phyloP scores from a whole-genome alignment of 2,797 vertebrate species.

The Varecia variegata region DNA sequence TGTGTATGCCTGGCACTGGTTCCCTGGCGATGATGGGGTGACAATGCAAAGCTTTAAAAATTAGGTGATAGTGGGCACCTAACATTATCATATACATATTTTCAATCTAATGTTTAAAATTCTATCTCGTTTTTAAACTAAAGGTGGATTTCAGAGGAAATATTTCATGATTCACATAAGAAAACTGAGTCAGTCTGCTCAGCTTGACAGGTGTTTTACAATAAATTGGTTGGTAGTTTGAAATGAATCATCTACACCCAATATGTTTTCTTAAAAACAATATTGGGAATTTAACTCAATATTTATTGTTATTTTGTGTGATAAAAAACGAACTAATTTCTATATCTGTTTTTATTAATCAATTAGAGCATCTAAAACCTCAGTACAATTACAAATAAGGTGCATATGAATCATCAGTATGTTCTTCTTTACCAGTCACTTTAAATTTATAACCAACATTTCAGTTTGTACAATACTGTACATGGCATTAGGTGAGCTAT shows the following conservation, averaged over 20 bases:
- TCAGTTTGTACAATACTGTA: not conserved
- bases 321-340: constrained; percentile 10
- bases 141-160: not conserved
- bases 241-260: not conserved
- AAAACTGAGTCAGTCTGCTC: not conserved
- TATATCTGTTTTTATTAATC: not conserved
- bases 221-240: not conserved
- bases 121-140: not conserved
- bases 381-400: not conserved
- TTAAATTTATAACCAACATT: constrained; percentile 20
- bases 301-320: not conserved
- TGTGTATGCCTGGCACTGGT: not conserved
- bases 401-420: not conserved
- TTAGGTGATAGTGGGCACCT: not conserved
- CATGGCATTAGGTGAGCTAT: not conserved
- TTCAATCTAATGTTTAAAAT: not conserved
- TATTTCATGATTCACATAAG: not conserved
- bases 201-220: not conserved
- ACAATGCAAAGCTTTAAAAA: not conserved
- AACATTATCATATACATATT: not conserved
- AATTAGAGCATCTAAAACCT: not conserved
- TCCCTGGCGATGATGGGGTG: not conserved
- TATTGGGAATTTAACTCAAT: not conserved
- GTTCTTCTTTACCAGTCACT: not conserved
- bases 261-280: not conserved